These are phyloP conservation scores for Seladonia tumulorum DNA, from an alignment of 2,888 invertebrate genomes.

Conservation along the genomic window DNA sequence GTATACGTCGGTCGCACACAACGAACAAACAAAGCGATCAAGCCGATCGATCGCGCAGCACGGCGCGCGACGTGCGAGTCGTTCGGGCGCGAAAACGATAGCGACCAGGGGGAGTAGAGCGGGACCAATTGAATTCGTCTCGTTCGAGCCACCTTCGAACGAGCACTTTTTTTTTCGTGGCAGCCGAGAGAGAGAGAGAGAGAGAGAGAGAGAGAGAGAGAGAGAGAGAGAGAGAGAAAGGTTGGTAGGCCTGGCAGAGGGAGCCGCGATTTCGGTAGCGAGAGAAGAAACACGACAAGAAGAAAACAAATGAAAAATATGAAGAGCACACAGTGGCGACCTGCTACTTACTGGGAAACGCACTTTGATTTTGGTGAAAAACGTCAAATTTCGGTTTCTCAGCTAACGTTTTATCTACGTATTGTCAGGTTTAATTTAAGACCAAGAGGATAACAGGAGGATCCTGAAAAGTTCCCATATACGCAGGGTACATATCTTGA, in stretches of 20 bases:
- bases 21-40: conserved; percentile 3
- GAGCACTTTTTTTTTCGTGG: not conserved
- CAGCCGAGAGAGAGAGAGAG: conserved; percentile 11
- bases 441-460: too few species aligned
- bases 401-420: too few species aligned
- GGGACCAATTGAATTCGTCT: conserved; percentile 20
- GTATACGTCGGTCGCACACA: not conserved
- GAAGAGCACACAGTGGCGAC: not conserved
- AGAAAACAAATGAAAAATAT: not conserved
- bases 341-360: not conserved
- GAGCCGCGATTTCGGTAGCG: conserved; percentile 30
- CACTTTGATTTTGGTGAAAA: too few species aligned
- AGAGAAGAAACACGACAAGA: conserved; percentile 26
- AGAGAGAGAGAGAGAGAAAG: conserved; percentile 21
- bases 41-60: not conserved
- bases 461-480: too few species aligned
- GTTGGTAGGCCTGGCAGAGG: not conserved
- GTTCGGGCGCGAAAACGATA: conserved; percentile 31
- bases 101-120: not conserved
- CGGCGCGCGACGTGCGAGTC: not conserved
- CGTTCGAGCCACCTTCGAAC: conserved; percentile 21
- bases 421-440: too few species aligned
- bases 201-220: too few species aligned
- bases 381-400: too few species aligned
- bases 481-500: too few species aligned